These are phyloP conservation scores for Meleagris gallopavo DNA, from an alignment of 2,113 vertebrate genomes.

Conservation along the genomic window DNA sequence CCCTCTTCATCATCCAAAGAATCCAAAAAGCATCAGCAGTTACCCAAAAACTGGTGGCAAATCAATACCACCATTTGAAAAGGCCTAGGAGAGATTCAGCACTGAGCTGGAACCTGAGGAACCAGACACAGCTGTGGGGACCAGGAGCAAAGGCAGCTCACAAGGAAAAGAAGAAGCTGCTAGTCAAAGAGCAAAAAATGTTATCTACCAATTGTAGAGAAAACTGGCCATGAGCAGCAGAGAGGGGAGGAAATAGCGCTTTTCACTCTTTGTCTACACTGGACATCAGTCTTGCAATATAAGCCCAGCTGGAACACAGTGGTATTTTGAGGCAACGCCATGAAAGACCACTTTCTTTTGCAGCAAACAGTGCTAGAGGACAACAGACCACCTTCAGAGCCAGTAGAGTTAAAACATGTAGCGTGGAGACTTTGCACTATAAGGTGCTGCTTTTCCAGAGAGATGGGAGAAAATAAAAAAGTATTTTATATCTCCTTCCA, in stretches of 20 bases:
- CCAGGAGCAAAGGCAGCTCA: not conserved
- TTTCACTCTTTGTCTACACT: not conserved
- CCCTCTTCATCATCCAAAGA: not conserved
- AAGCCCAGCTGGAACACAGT: not conserved
- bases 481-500: not conserved
- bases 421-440: not conserved
- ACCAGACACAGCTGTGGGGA: not conserved
- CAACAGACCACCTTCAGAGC: not conserved
- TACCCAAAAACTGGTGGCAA: not conserved
- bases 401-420: not conserved
- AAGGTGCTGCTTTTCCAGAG: not conserved
- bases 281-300: not conserved
- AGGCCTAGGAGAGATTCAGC: not conserved
- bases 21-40: not conserved
- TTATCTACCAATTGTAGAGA: not conserved
- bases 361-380: not conserved
- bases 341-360: not conserved
- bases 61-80: not conserved
- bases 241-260: not conserved
- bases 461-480: not conserved
- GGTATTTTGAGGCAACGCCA: not conserved
- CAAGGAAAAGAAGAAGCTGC: not conserved
- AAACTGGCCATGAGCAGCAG: not conserved
- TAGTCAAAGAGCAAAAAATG: not conserved
- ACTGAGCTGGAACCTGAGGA: not conserved